Conservation (phyloP, 2,797 vertebrate genomes). For the Sebastolobus altivelis region DNA sequence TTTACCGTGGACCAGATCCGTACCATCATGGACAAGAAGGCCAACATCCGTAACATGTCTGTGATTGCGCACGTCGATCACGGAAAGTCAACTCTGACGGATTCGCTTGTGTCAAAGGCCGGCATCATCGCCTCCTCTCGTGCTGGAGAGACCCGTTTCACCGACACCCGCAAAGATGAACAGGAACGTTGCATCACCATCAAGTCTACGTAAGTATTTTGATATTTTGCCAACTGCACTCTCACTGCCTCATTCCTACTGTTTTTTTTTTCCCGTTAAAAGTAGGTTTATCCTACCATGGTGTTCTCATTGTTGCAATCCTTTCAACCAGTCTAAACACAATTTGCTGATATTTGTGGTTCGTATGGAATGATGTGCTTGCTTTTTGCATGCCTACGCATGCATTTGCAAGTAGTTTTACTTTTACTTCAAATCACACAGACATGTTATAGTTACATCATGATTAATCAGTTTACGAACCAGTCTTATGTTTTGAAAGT, state of each 20-base stretch:
- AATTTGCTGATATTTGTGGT: neutral
- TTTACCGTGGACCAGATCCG: slow-evolving; percentile 97
- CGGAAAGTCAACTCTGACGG: slow-evolving; percentile 94
- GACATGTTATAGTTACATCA: no score
- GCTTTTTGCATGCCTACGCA: neutral
- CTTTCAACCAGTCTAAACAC: neutral
- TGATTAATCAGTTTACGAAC: no score
- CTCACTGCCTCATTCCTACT: accelerated
- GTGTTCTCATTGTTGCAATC: neutral
- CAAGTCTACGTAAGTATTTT: slow-evolving; percentile 93
- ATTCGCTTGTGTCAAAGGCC: slow-evolving; percentile 95
- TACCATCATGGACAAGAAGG: slow-evolving; percentile 98
- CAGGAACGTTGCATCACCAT: slow-evolving; percentile 98
- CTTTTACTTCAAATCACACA: no score
- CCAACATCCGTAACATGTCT: slow-evolving; percentile 98
- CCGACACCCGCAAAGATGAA: slow-evolving; percentile 95
- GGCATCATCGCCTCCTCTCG: slow-evolving; percentile 94
- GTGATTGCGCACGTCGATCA: slow-evolving; percentile 97
- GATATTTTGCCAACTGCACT: neutral
- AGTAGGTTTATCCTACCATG: neutral
- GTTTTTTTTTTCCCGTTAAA: neutral
- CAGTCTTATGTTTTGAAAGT: neutral
- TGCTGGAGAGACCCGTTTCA: slow-evolving; percentile 95
- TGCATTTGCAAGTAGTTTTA: neutral
- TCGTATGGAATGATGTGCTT: neutral